phyloP scores from a whole-genome alignment of 2,888 invertebrate species.

The Acrobeloides nanus region DNA sequence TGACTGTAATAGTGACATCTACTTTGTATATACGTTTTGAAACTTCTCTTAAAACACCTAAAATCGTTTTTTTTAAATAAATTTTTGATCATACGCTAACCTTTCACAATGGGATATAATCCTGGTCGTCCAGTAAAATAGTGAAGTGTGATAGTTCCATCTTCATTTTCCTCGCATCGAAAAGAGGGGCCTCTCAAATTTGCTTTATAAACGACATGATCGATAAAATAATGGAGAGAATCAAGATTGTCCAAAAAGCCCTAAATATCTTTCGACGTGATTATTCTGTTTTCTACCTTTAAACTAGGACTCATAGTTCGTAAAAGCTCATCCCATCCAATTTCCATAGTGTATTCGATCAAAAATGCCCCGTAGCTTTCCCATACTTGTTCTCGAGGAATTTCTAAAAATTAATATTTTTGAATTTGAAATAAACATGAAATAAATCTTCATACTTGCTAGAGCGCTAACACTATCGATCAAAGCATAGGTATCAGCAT shows the following conservation, averaged over 20 bases:
- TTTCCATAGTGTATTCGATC: slow-evolving; percentile 44
- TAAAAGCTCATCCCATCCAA: slow-evolving; percentile 44
- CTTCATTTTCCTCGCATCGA: slow-evolving; percentile 79
- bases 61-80: slow-evolving; percentile 1
- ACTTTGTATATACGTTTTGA: slow-evolving; percentile 83
- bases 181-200: slow-evolving; percentile 68
- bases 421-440: neutral
- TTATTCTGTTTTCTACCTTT: slow-evolving; percentile 20
- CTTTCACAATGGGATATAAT: slow-evolving; percentile 81
- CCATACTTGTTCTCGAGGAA: slow-evolving; percentile 39
- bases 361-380: slow-evolving; percentile 43
- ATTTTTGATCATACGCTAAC: too few relatives aligned
- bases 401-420: slow-evolving; percentile 20
- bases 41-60: slow-evolving; percentile 88
- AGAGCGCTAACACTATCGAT: slow-evolving; percentile 33
- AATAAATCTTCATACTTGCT: slow-evolving; percentile 15
- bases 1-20: slow-evolving; percentile 79
- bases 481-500: slow-evolving; percentile 35
- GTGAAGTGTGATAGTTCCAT: slow-evolving; percentile 80
- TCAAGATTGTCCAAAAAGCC: slow-evolving; percentile 93
- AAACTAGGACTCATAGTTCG: slow-evolving; percentile 39
- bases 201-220: slow-evolving; percentile 41
- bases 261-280: slow-evolving; percentile 15
- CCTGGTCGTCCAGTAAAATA: slow-evolving; percentile 91
- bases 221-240: slow-evolving; percentile 66